Conservation (phyloP, 2,113 vertebrate genomes). For the Apodemus sylvaticus region DNA sequence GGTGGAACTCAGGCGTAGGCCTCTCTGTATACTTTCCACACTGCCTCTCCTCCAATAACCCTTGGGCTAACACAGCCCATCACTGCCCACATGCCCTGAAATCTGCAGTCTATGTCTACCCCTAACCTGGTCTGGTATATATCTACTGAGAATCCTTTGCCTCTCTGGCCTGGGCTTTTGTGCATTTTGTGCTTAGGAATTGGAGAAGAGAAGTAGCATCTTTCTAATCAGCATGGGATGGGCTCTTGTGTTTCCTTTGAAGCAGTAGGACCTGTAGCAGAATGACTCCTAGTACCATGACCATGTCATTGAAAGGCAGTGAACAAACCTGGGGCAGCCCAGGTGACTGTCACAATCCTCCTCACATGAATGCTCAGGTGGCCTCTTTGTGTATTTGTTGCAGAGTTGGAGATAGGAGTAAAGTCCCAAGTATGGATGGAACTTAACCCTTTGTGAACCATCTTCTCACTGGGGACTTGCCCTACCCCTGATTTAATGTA, state of each 20-base stretch:
- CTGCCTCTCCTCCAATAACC: neutral
- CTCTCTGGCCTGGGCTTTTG: neutral
- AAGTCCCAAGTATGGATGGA: too few relatives aligned
- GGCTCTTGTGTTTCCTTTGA: neutral
- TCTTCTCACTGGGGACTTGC: neutral
- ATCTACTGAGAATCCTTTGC: neutral
- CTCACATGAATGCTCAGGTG: neutral
- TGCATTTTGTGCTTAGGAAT: neutral
- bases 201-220: neutral
- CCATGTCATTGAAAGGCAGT: neutral
- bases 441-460: too few relatives aligned
- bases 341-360: neutral
- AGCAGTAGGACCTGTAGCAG: neutral
- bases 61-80: neutral
- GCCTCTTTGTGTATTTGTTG: neutral
- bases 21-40: neutral
- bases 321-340: neutral
- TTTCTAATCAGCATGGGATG: neutral
- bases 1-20: too few relatives aligned
- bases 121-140: neutral
- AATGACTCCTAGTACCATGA: neutral
- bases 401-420: neutral
- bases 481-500: neutral
- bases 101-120: neutral
- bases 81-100: neutral